These are phyloP conservation scores for Caradrina kadenii DNA, from an alignment of 2,888 invertebrate genomes.

Conservation along the genomic window DNA sequence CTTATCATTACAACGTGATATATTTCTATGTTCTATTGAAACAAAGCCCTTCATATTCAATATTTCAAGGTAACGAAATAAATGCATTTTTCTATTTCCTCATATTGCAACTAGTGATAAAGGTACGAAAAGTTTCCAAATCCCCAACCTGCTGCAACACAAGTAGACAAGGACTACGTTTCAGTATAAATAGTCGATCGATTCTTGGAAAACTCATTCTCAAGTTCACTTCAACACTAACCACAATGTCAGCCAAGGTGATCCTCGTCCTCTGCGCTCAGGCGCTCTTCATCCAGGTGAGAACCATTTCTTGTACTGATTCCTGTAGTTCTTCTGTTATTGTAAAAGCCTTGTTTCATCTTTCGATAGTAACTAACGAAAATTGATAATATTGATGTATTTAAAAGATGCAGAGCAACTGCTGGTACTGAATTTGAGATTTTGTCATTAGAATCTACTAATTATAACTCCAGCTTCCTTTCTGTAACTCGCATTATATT, in stretches of 20 bases:
- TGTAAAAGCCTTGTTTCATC: too few species aligned
- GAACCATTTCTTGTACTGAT: background rate
- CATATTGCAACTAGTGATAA: conserved; percentile 15
- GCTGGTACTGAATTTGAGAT: too few species aligned
- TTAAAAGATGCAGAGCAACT: too few species aligned
- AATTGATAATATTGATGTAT: too few species aligned
- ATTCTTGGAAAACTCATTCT: conserved; percentile 27
- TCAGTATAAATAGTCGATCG: conserved; percentile 32
- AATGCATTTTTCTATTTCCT: conserved; percentile 1
- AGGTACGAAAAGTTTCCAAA: background rate
- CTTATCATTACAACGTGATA: conserved; percentile 10
- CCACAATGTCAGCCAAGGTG: conserved; percentile 32
- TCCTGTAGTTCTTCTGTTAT: background rate
- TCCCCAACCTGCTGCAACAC: conserved; percentile 8
- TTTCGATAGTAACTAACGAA: too few species aligned
- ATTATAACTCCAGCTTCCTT: too few species aligned
- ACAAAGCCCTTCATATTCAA: background rate
- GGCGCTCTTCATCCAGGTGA: conserved; percentile 26
- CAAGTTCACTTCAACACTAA: conserved; percentile 22
- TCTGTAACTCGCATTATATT: too few species aligned
- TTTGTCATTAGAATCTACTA: background rate
- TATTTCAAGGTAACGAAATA: background rate
- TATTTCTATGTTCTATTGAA: background rate
- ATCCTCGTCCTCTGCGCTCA: conserved; percentile 23
- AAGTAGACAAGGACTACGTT: conserved; percentile 17